Percentiles rank a stretch among this genome's conserved stretches.
Evolutionary conservation across 2,113 vertebrate species (phyloP).

Genomic region (Melanostigma gelatinosum): DNA sequence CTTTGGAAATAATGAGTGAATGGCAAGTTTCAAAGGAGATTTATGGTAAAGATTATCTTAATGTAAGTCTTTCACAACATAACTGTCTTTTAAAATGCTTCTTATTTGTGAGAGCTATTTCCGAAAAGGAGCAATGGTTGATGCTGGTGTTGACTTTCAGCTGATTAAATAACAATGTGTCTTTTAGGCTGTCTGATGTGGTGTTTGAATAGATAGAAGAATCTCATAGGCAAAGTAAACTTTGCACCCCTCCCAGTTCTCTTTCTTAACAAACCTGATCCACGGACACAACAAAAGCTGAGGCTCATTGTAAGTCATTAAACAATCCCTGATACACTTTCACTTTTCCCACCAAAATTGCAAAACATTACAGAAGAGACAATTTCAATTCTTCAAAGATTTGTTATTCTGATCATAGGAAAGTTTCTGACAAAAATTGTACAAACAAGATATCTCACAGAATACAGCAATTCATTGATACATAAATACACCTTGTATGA

Average conservation of each 20-base stretch:
- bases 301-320: not conserved
- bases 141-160: not conserved
- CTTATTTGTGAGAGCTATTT: too few relatives aligned
- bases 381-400: not conserved
- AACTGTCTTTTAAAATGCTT: too few relatives aligned
- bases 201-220: not conserved
- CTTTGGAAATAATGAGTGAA: not conserved
- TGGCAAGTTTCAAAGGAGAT: too few relatives aligned
- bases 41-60: too few relatives aligned
- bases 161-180: not conserved
- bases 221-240: not conserved
- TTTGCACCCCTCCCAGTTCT: not conserved
- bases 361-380: constrained; percentile 12
- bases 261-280: constrained; percentile 3
- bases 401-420: constrained; percentile 33
- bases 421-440: not conserved
- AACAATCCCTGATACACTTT: not conserved
- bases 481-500: constrained; percentile 14
- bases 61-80: too few relatives aligned
- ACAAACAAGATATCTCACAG: constrained; percentile 5
- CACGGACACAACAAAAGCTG: not conserved
- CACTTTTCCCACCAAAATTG: not conserved
- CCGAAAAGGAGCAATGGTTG: not conserved
- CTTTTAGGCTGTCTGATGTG: not conserved
- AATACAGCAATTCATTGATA: not conserved